Base-by-base conservation (phyloP, 2,113 vertebrate genomes). In the Mionectes macconnelli region DNA sequence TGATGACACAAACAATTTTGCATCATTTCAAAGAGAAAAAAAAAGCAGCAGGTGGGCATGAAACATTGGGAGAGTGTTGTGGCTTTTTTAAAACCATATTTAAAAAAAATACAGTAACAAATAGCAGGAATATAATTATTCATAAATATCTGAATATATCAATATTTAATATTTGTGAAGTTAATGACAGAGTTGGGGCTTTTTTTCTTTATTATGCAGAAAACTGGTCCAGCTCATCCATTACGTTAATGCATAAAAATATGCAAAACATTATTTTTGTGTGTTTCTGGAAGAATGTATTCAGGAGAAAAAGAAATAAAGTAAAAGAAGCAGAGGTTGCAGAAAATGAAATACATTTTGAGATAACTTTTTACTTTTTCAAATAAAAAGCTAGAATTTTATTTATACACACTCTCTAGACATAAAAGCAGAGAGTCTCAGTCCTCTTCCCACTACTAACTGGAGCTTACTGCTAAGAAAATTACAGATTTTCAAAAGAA, bases 41-140 rank as follows among this genome's bases (percentile, higher is more conserved):
- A 30, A n/a, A 23, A n/a, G n/a, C n/a, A n/a, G 72, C 18, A 76
- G 47, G 42, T 44, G 1, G 8, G 7, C 7, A 66, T 28, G 45
- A 90, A 84, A 67, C 33, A 57, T 9, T 49, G 6, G 22, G 27
- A 80, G 7, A 1, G 1, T 2, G 33, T 50, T 63, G 6, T 62
- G 21, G 0, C 3, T 55, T 89, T 60, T 62, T 66, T 68, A 22
- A 72, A 74, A 14, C 10, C 0, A 0, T 24, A 12, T 59, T 73
- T 52, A 8, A 21, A 66, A 73, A 73, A 85, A 66, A 35, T 19
- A 35, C 5, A 50, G 6, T 59, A 35, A 70, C 30, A 3, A 63
- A 67, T 3, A 49, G 37, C 20, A 87, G 13, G 4, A 80, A 45
- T 59, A 42, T 11, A 0, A 42, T 57, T 83, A 25, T 53, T 69